Base-by-base conservation (phyloP, 2,113 vertebrate genomes). In the Engraulis encrasicolus region DNA sequence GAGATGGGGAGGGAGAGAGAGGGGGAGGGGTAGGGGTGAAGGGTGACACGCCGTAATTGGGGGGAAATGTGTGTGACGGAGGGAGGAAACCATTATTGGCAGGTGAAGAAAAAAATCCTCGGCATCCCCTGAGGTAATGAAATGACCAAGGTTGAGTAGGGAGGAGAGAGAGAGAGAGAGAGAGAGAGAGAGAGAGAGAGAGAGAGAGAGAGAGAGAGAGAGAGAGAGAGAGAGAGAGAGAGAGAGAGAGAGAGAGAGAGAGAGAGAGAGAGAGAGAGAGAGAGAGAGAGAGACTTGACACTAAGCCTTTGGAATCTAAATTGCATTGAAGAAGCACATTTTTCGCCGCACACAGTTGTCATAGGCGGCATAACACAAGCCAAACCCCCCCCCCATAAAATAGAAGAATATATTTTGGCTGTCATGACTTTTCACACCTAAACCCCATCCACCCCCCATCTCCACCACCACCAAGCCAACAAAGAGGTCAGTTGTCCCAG, bases 81-180 rank as follows among this genome's bases (percentile, higher is more conserved):
- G 84, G 86, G 88, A 87, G 88, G 84, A 89, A 89, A 86, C 84
- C 78, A 89, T 89, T 87, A 89, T 89, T 89, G 88, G 88, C 88
- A 89, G 88, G 86, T 89, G 88, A 66, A 66, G 88, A 87, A 89
- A 84, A 89, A 89, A 89, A 86, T 89, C 82, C 27, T 83, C 86
- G 20, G 50, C 86, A 84, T 84, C 84, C 84, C 81, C 82, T 50
- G 82, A 89, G 87, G 87, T 87, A 89, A 89, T 81, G 82, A 87
- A 86, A 82, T 40, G 77, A 31, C 58, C 58, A 66, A 66, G 48
- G 71, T 78, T 40, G 82, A 85, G 79, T 54, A 50, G 38, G 81
- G 71, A 37, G 17, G 34, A 48, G 79, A 71, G 58, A 34, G 54
- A 7, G 20, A 45, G 19, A 54, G 50, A 80, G 66, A 31, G 78